Evolutionary conservation across 1,140 invertebrate species (phyloP), one percentile per base, ranked within the genome.

Genomic region (Caenorhabditis remanei): DNA sequence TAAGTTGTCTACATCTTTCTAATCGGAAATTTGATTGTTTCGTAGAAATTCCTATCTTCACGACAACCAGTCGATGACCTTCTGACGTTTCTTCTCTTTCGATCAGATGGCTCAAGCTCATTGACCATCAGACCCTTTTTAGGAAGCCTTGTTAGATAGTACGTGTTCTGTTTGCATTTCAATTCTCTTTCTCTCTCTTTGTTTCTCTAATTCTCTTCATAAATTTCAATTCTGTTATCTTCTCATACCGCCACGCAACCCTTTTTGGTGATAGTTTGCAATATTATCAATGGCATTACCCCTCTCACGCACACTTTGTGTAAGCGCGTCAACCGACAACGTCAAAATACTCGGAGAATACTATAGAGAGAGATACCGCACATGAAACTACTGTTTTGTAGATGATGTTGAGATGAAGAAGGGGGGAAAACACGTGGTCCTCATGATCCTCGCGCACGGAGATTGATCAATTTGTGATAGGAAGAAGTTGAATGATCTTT

Each of bases 261-360:
- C 46, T 9, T 50, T 79, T 50, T 79, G 11, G 65, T 71, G 65
- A 19, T 71, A 50, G n/a, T 48, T 50, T 79, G 71, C 71, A 79
- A 79, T 79, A 53, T 79, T 79, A 79, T 79, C 71, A 79, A 79
- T 79, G 71, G 71, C 71, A 48, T 24, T 79, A 79, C 46, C 32
- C 46, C 21, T 79, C 71, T 79, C 71, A 79, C 71, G 46, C 71
- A 53, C n/a, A 79, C 19, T 48, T 79, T 79, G 46, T 79, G 46
- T 32, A 71, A 71, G 71, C 43, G 71, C 71, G 46, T 79, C 46
- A 11, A 71, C 4, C 21, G 40, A 43, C 21, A 63, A 63, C 32
- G n/a, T n/a, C 6, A n/a, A 58, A 58, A 58, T 32, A 11, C 16
- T 16, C 16, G 16, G 8, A n/a, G n/a, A 58, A 63, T 21, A 8